phyloP scores from a whole-genome alignment of 2,113 vertebrate genomes.

The Galemys pyrenaicus region DNA sequence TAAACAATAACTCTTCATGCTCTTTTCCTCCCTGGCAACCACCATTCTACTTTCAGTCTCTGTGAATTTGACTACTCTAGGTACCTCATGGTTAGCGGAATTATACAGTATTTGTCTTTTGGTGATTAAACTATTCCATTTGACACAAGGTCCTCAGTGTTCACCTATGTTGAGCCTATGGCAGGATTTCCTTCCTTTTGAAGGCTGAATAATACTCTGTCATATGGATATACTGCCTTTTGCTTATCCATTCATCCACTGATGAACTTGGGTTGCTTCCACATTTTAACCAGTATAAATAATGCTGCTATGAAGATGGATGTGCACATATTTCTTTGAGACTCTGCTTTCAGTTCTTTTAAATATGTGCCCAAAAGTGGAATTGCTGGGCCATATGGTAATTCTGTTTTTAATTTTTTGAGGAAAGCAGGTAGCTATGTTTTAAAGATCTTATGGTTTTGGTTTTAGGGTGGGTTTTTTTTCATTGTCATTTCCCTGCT shows the following conservation, averaged over 20 bases:
- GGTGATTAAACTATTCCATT: not conserved
- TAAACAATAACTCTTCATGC: not conserved
- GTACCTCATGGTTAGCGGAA: not conserved
- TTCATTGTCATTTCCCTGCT: not conserved
- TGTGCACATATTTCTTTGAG: not conserved
- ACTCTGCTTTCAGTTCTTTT: not conserved
- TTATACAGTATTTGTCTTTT: not conserved
- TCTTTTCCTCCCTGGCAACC: not conserved
- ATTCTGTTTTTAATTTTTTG: conserved; percentile 1
- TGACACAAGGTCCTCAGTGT: not conserved
- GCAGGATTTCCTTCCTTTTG: not conserved
- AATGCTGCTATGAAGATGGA: not conserved
- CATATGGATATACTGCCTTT: not conserved
- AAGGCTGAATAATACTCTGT: not conserved
- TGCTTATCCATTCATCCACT: not conserved
- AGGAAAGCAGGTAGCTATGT: not conserved
- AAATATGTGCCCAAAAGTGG: not conserved
- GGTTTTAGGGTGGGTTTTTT: not conserved
- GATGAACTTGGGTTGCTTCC: not conserved
- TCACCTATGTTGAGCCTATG: not conserved
- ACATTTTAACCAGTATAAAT: not conserved
- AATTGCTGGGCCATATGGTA: not conserved
- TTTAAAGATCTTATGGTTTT: conserved; percentile 1
- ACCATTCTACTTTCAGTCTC: not conserved
- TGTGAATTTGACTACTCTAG: not conserved